Evolutionary conservation across 1,140 invertebrate species (phyloP), one percentile per base, ranked within the genome.

Genomic region (Drosophila serrata): DNA sequence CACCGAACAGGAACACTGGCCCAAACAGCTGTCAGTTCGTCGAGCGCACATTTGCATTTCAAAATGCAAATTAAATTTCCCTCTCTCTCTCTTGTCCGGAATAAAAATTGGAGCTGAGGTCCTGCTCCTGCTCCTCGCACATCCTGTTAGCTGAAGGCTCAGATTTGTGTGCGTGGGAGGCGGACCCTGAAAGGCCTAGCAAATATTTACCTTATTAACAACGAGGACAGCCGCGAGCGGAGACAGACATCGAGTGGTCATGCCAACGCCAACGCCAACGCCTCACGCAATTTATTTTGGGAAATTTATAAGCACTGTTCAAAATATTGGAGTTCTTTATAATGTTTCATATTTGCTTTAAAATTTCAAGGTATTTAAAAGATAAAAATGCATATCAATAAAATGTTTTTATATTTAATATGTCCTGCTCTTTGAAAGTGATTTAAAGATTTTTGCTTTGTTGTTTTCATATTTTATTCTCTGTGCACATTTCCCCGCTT

Each of bases 131-230:
- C 9, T 42, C 46, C 15, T 35, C 27, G 48, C 29, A 51, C 48
- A 51, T 51, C 48, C 48, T 33, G 48, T 51, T 6, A 2, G 48
- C 48, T 49, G 48, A 13, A 7, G 48, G 51, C 46, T 19, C 9
- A 55, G 55, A 60, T 67, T 75, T 74, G 77, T 74, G 56, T 61
- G 60, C 46, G 29, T 39, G 40, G 51, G 1, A 2, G n/a, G 0
- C 0, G 61, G 27, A 9, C 22, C 74, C 78, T 49, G 49, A 73
- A 73, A 70, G 62, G 72, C 33, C 49, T 29, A 27, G 72, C 68
- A 88, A 87, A 87, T 88, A 88, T 88, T 88, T 82, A 79, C 84
- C 73, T 81, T 90, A 82, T 87, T 87, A 88, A 74, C 84, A 70
- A 42, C 43, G 57, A 37, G 63, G 64, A 74, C 84, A 70, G 58